phyloP scores from a whole-genome alignment of 1,140 invertebrate genomes.

The Leptopilina boulardi region DNA sequence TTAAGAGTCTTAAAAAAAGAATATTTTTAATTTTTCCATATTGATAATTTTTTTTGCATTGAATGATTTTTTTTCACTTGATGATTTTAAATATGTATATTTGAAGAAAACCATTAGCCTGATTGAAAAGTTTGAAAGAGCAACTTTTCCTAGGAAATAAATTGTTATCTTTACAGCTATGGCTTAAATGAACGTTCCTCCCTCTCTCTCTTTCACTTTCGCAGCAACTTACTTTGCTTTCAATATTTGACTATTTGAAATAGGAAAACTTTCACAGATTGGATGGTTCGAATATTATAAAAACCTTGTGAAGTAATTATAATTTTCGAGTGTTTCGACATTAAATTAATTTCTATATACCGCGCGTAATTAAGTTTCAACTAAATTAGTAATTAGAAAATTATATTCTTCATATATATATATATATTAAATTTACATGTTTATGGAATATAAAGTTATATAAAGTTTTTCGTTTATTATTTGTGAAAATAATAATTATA shows the following conservation, averaged over 20 bases:
- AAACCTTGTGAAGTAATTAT: neutral
- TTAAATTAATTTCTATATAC: no score
- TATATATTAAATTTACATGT: no score
- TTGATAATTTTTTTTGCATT: no score
- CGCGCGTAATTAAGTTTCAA: no score
- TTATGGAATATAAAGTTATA: no score
- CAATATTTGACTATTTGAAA: slow-evolving; percentile 11
- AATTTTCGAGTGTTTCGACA: neutral
- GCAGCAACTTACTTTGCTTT: neutral
- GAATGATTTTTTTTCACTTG: neutral
- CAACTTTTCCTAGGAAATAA: neutral
- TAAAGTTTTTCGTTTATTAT: no score
- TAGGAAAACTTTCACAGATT: neutral
- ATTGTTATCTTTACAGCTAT: neutral
- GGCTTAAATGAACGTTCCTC: slow-evolving; percentile 3
- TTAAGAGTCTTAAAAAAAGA: no score
- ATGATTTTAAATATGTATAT: neutral
- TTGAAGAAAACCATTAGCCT: neutral
- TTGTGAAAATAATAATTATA: no score
- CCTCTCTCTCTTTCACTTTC: no score
- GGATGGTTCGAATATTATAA: neutral
- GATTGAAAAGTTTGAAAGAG: slow-evolving; percentile 16
- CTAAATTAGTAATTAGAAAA: no score
- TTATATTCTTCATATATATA: no score
- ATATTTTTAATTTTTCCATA: no score